Base-by-base conservation (phyloP, 2,888 invertebrate species). In the Papilio elwesi region DNA sequence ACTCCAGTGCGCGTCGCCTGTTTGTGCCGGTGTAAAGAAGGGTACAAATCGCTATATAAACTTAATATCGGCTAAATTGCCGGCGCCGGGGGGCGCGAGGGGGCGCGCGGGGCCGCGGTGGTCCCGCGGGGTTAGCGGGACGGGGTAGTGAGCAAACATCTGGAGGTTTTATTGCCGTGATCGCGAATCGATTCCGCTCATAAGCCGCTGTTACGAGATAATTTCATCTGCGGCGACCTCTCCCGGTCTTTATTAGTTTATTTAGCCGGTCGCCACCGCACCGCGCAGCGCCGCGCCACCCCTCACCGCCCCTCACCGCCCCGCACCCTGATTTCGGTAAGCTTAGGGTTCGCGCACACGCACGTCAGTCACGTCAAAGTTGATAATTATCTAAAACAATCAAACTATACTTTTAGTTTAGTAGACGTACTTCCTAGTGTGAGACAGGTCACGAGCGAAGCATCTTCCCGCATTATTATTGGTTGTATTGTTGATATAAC, bases 11-110 rank as follows among this genome's bases (percentile, higher is more conserved):
- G 63, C 83, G 82, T 15, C 73, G 71, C 72, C 53, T 79, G 76
- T 71, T 75, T 75, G 62, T 78, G 78, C 80, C 86, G 86, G 86
- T 89, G 90, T 90, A 88, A 90, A 89, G 89, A 88, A 90, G 91
- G 90, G 90, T 88, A 90, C 91, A 91, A 91, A 91, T 92, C 91
- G 91, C 89, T 90, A 88, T 88, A 91, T 91, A 91, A 91, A 91
- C 92, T 90, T 91, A 92, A 91, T 91, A 91, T 90, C 91, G 91
- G 85, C 86, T 87, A 89, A 90, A 90, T 89, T 89, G 90, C 82
- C 83, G 85, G 79, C 86, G 83, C 84, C 85, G 84, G 85, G 80
- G 83, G 82, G 78, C 74, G 76, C 74, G 79, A n/a, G 74, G 71
- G 76, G 76, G 66, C 74, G 77, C 74, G 71, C 77, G 74, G 76